phyloP scores from a whole-genome alignment of 2,113 vertebrate species.

The Coregonus clupeaformis region DNA sequence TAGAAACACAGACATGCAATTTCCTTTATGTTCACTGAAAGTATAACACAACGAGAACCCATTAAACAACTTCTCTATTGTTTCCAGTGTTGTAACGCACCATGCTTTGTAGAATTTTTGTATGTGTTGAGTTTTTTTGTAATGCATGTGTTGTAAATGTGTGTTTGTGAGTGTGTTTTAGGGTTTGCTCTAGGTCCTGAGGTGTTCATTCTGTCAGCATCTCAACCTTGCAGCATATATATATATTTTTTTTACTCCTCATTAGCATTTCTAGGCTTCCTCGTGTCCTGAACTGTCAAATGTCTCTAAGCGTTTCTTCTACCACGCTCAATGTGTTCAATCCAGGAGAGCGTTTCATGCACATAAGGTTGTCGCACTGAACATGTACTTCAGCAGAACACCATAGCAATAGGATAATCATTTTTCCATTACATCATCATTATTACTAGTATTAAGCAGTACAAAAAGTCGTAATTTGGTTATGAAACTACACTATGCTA shows the following conservation, averaged over 20 bases:
- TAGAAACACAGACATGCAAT: neutral
- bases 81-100: neutral
- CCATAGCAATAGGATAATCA: slow-evolving; percentile 35
- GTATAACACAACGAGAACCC: neutral
- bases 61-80: neutral
- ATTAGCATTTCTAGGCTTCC: slow-evolving; percentile 74
- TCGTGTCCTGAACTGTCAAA: slow-evolving; percentile 77
- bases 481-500: slow-evolving; percentile 61
- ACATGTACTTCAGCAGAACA: slow-evolving; percentile 59
- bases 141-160: slow-evolving; percentile 5
- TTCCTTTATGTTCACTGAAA: neutral
- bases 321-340: slow-evolving; percentile 34
- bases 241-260: slow-evolving; percentile 43
- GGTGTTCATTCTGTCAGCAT: slow-evolving; percentile 78
- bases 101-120: neutral
- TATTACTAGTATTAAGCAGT: slow-evolving; percentile 64
- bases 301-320: slow-evolving; percentile 43
- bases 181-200: slow-evolving; percentile 56
- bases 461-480: slow-evolving; percentile 60
- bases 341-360: slow-evolving; percentile 65
- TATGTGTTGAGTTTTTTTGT: neutral
- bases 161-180: slow-evolving; percentile 16
- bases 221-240: slow-evolving; percentile 63
- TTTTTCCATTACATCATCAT: slow-evolving; percentile 57
- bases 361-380: slow-evolving; percentile 51